Evolutionary conservation across 2,888 invertebrate species (phyloP).

Genomic region (Linyphia triangularis): DNA sequence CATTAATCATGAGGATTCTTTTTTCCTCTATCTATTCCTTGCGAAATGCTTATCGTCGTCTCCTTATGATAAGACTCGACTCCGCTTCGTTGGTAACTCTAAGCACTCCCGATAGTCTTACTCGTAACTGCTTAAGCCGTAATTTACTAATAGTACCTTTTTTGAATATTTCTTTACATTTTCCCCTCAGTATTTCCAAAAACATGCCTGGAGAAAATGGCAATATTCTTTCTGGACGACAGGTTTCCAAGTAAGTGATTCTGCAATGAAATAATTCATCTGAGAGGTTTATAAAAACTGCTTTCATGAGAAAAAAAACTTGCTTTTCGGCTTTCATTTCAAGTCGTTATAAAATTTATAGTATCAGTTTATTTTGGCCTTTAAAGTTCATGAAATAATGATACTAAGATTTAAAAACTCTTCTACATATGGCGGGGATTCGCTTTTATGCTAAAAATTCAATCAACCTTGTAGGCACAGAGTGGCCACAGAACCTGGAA

Average conservation of each 20-base stretch:
- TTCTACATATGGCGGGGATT: no score
- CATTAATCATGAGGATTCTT: constrained; percentile 20
- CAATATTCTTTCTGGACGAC: constrained; percentile 52
- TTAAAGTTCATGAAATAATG: no score
- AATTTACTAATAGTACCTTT: background rate
- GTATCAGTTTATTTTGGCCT: no score
- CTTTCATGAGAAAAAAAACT: no score
- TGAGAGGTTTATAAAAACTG: no score
- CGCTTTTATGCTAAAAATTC: no score
- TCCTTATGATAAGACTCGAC: constrained; percentile 6
- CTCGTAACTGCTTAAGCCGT: background rate
- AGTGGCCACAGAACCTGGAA: no score
- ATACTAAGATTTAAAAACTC: no score
- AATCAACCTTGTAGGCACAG: no score
- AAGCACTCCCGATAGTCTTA: background rate
- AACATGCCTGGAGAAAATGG: constrained; percentile 23
- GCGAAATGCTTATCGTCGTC: constrained; percentile 30
- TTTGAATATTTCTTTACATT: background rate
- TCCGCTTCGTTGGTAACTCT: background rate
- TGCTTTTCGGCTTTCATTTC: no score
- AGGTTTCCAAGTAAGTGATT: constrained; percentile 34
- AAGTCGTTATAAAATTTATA: no score
- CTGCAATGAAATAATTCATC: no score
- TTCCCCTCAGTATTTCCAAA: background rate
- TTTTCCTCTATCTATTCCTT: constrained; percentile 34